Evolutionary conservation across 1,140 invertebrate species (phyloP).

Genomic region (Charaxes varanes): DNA sequence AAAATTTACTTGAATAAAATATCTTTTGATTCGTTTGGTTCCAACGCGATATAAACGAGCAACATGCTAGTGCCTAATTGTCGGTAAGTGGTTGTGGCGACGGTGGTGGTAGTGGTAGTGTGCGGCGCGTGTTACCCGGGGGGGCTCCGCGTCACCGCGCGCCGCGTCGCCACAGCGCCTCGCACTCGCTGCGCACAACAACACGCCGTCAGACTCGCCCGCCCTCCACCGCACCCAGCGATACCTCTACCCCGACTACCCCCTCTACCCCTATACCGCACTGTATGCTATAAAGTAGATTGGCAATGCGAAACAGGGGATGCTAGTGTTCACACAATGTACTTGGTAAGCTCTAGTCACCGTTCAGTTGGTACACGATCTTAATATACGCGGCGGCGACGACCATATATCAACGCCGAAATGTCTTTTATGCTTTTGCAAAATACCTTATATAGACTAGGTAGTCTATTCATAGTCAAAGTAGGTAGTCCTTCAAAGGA

Average conservation of each 20-base stretch:
- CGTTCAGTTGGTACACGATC: too few relatives aligned
- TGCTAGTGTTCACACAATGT: too few relatives aligned
- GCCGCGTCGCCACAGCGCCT: constrained; percentile 40
- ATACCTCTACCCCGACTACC: neutral
- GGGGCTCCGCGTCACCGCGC: constrained; percentile 42
- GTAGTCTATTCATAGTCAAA: too few relatives aligned
- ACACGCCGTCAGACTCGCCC: constrained; percentile 8
- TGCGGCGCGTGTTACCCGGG: constrained; percentile 28
- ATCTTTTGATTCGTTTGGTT: too few relatives aligned
- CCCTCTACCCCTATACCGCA: neutral
- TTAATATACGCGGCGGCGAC: too few relatives aligned
- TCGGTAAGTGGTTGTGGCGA: neutral
- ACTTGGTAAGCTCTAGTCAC: too few relatives aligned
- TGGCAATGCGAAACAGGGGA: too few relatives aligned
- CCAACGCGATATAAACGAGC: neutral
- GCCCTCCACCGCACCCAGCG: neutral
- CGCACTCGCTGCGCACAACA: constrained; percentile 55
- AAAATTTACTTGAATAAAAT: too few relatives aligned
- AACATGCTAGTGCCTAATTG: neutral
- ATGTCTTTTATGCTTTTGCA: too few relatives aligned
- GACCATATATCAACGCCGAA: too few relatives aligned
- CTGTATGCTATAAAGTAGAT: neutral
- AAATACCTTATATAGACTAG: too few relatives aligned
- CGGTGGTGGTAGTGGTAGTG: neutral
- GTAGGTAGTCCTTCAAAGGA: too few relatives aligned